Conservation (phyloP, 2,888 invertebrate genomes). For the Noctuana brunneofusca region DNA sequence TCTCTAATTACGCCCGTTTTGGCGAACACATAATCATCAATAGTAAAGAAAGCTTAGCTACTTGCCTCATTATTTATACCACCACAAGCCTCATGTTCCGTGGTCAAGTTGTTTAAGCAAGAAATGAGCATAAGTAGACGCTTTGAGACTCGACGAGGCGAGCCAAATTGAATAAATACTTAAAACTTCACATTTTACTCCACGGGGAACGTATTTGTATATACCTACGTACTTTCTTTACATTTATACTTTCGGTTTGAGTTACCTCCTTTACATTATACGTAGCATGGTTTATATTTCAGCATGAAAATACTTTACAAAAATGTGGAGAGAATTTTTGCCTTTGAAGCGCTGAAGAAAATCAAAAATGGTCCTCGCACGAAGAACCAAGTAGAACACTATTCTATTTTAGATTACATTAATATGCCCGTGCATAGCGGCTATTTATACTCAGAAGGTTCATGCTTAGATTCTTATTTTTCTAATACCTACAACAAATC, state of each 20-base stretch:
- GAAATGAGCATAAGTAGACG: constrained; percentile 14
- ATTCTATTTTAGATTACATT: neutral
- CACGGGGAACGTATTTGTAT: neutral
- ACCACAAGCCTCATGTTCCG: constrained; percentile 7
- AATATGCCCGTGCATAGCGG: neutral
- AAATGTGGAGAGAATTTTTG: neutral
- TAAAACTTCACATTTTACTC: constrained; percentile 10
- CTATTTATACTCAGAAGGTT: neutral
- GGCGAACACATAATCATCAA: neutral
- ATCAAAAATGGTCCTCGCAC: neutral
- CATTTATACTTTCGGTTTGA: neutral
- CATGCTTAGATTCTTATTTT: neutral
- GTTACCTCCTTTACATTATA: neutral
- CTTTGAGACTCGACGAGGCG: constrained; percentile 8
- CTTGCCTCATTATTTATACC: constrained; percentile 7
- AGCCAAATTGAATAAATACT: constrained; percentile 13
- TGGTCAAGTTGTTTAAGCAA: constrained; percentile 26
- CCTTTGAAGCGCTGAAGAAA: constrained; percentile 1
- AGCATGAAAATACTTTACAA: constrained; percentile 4
- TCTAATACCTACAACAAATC: too few relatives aligned
- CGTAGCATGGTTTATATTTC: neutral
- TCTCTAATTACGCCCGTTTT: neutral
- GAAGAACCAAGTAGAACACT: neutral
- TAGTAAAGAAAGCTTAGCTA: neutral
- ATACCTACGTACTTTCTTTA: constrained; percentile 1